Base-by-base conservation (phyloP, 1,140 invertebrate species). In the Dreissena polymorpha region DNA sequence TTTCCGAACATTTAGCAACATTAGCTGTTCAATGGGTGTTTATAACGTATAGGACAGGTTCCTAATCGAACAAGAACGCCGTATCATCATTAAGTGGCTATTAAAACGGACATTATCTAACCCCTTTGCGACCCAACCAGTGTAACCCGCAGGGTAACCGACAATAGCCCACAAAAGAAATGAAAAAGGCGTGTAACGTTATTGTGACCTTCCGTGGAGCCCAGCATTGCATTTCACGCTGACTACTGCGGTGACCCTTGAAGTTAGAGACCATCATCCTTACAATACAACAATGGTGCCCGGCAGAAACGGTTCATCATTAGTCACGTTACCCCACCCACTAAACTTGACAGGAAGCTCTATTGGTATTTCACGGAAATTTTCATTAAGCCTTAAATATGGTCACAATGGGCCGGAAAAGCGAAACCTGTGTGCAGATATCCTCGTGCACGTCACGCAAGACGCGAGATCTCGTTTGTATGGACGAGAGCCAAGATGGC, bases 291-390 rank as follows among this genome's bases (percentile, higher is more conserved):
- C 76, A 78, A 78, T 69, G 29, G 39, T 12, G 39, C 0, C 14
- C 8, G 12, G n/a, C 65, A 69, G 60, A 49, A 70, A 12, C 57
- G 51, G 51, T 68, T 64, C 64, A 74, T 83, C 72, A 83, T 83
- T 83, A 83, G 81, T 63, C 64, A 60, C 69, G 21, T 70, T 53
- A 73, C 65, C 57, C 81, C 72, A 60, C 81, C 81, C 64, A 69
- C 39, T 10, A 55, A 53, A 14, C 68, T 63, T 39, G 74, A 64
- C 73, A 83, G 73, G 74, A 70, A 83, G 65, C 75, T 50, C 10
- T 65, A 29, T 65, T 73, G 72, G 81, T 77, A 83, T 69, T 77
- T 83, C 67, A 77, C 81, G 73, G 51, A 71, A 83, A 69, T 23
- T 76, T 83, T 83, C 81, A 83, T 76, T 83, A 83, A 69, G 57